Evolutionary conservation across 2,797 vertebrate genomes (phyloP).

Genomic region (Toxotes lorentzi): DNA sequence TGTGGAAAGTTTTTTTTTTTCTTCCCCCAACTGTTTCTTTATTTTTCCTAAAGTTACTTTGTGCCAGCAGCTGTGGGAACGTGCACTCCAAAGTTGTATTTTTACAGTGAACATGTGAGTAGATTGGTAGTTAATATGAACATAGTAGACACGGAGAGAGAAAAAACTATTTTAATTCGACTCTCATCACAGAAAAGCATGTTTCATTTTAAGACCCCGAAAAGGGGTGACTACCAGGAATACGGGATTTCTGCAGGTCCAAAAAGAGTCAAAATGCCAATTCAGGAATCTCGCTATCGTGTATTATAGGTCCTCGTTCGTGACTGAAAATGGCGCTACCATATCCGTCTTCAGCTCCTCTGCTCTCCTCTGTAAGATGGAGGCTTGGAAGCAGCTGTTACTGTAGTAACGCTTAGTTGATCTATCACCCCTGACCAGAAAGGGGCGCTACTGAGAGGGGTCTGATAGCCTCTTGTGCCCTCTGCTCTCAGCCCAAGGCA

Average conservation of each 20-base stretch:
- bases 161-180: conserved; percentile 4
- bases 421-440: conserved; percentile 75
- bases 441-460: conserved; percentile 79
- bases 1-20: conserved; percentile 38
- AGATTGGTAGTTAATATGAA: conserved; percentile 48
- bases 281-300: conserved; percentile 23
- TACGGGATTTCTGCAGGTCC: conserved; percentile 11
- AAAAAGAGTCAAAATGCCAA: conserved; percentile 11
- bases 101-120: conserved; percentile 36
- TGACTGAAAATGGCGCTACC: conserved; percentile 77
- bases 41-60: conserved; percentile 50
- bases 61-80: conserved; percentile 44
- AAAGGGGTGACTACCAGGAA: conserved; percentile 19
- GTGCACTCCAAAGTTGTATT: conserved; percentile 32
- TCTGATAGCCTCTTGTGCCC: conserved; percentile 57
- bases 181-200: conserved; percentile 1
- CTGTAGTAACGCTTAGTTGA: conserved; percentile 69
- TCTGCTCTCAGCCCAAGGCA: conserved; percentile 33
- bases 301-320: conserved; percentile 26
- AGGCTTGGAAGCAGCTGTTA: conserved; percentile 81
- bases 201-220: conserved; percentile 29
- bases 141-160: not conserved
- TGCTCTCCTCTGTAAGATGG: conserved; percentile 77
- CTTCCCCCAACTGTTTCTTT: conserved; percentile 34
- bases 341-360: conserved; percentile 64